phyloP scores from a whole-genome alignment of 2,113 vertebrate genomes.

The Bucco capensis region DNA sequence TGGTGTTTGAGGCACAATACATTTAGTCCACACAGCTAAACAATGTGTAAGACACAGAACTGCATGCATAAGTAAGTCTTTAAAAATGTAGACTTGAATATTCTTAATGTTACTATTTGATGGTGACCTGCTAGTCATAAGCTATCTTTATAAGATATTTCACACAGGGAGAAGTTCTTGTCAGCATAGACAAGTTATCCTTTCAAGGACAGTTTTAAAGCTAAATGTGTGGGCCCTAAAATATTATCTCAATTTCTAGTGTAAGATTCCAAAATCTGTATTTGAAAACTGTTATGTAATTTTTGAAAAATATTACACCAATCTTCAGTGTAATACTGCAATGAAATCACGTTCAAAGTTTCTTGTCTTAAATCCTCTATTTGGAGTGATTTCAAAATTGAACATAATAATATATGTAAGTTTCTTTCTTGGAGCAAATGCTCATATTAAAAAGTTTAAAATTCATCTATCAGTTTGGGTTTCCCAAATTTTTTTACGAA shows the following conservation, averaged over 20 bases:
- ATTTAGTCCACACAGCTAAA: slow-evolving; percentile 68
- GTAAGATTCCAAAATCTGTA: slow-evolving; percentile 57
- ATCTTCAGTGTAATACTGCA: slow-evolving; percentile 57
- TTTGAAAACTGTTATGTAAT: slow-evolving; percentile 44
- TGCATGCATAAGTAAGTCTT: slow-evolving; percentile 70
- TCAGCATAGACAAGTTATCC: slow-evolving; percentile 61
- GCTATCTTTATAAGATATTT: slow-evolving; percentile 81
- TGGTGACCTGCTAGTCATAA: slow-evolving; percentile 71
- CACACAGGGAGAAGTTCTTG: slow-evolving; percentile 66
- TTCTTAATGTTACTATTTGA: slow-evolving; percentile 73
- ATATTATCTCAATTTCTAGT: slow-evolving; percentile 61
- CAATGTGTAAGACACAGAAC: slow-evolving; percentile 63
- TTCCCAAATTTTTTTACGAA: neutral
- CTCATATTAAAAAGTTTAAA: slow-evolving; percentile 13
- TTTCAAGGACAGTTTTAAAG: slow-evolving; percentile 63
- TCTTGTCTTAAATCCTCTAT: slow-evolving; percentile 44
- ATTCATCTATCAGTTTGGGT: neutral
- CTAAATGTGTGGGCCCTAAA: slow-evolving; percentile 51
- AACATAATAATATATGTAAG: slow-evolving; percentile 6
- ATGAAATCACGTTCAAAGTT: slow-evolving; percentile 63
- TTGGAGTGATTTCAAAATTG: slow-evolving; percentile 26
- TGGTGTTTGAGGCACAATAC: slow-evolving; percentile 74
- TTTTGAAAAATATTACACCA: slow-evolving; percentile 51
- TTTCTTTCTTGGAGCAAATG: slow-evolving; percentile 54
- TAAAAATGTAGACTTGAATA: slow-evolving; percentile 70